Base-by-base conservation (phyloP, 2,888 invertebrate species). In the Tipula lateralis region DNA sequence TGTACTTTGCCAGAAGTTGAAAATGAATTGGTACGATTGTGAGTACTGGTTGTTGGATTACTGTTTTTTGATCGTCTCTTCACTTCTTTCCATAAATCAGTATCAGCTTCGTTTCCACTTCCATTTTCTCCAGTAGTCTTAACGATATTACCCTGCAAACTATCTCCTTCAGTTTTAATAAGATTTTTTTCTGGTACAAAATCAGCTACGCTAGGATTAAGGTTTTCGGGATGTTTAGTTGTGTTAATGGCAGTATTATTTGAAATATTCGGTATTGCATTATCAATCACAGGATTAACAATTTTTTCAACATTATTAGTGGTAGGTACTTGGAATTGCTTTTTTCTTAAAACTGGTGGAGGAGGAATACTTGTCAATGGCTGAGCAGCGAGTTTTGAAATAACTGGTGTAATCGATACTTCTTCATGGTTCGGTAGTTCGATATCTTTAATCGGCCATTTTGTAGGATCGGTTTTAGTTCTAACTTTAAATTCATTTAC, bases 131-230 rank as follows among this genome's bases (percentile, higher is more conserved):
- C 84, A 84, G 87, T 87, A 87, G 19, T 85, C 81, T 44, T 50
- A 19, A 29, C 85, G 13, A 34, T 80, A 29, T 83, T 84, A 66
- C 9, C 7, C 24, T 66, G 66, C 66, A 66, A 66, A 66, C 66
- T 66, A 9, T 66, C 66, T 7, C 66, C 66, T 32, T 80, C 50
- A 9, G 84, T 85, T 16, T 81, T 82, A 39, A 83, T 16, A 13
- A 16, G 16, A 1, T 34, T 30, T 86, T 86, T 83, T 86, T 92
- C 91, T 86, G 96, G 96, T 86, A 96, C 92, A 89, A 96, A 96
- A 90, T 96, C 96, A 0, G 96, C 95, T 84, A 96, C 96, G 89
- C 96, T 94, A 2, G 96, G 96, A 91, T 97, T 96, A 85, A 96
- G 91, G 87, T 92, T 93, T 84, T 95, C 95, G 7, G 66, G 24